Evolutionary conservation across 2,888 invertebrate genomes (phyloP).

Genomic region (Orthonychiurus folsomi): DNA sequence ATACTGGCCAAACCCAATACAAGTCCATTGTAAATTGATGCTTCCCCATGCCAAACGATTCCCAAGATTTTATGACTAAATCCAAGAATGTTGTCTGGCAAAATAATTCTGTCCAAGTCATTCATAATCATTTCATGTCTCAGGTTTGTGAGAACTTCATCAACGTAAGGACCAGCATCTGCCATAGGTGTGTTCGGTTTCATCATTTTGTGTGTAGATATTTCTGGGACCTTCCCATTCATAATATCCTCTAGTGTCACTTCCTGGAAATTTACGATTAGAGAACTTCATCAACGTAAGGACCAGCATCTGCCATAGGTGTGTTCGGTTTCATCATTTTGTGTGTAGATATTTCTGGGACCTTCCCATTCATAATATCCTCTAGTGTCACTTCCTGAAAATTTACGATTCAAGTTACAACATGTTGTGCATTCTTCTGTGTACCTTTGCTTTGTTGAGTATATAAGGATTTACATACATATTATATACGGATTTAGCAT

Average conservation of each 20-base stretch:
- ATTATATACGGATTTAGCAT: too few relatives aligned
- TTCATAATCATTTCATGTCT: slow-evolving; percentile 24
- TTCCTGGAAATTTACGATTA: not conserved
- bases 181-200: not conserved
- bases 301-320: slow-evolving; percentile 5
- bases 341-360: not conserved
- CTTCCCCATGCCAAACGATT: slow-evolving; percentile 39
- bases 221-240: not conserved
- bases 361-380: not conserved
- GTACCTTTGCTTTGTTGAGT: too few relatives aligned
- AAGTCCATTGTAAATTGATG: slow-evolving; percentile 30
- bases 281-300: not conserved
- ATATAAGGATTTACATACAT: too few relatives aligned
- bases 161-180: slow-evolving; percentile 16
- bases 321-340: too few relatives aligned
- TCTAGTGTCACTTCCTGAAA: not conserved
- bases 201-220: too few relatives aligned
- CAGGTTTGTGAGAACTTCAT: slow-evolving; percentile 27
- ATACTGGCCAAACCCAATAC: slow-evolving; percentile 36
- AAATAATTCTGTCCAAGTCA: slow-evolving; percentile 27
- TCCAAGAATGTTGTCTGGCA: slow-evolving; percentile 29
- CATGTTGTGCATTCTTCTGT: too few relatives aligned
- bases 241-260: not conserved
- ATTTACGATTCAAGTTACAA: too few relatives aligned
- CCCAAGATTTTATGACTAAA: slow-evolving; percentile 36